Conservation (phyloP, 1,140 invertebrate species). For the Sarcophaga peregrina region DNA sequence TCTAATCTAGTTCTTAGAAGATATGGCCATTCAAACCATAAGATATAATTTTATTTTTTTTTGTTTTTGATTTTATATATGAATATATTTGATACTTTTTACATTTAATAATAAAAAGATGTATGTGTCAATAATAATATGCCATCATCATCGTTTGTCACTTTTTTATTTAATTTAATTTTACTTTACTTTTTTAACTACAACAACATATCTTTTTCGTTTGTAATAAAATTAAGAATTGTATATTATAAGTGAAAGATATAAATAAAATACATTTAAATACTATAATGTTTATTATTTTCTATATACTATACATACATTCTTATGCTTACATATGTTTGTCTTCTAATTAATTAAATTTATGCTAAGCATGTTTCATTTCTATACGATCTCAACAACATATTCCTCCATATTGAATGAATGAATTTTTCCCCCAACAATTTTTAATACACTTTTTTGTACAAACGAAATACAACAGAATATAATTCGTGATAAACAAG, state of each 20-base stretch:
- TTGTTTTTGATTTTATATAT: not conserved
- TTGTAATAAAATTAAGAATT: slow-evolving; percentile 19
- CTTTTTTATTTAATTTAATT: not conserved
- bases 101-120: not conserved
- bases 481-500: no score
- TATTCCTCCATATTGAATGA: no score
- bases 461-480: no score
- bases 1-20: slow-evolving; percentile 26
- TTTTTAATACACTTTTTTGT: no score
- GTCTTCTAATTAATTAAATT: no score
- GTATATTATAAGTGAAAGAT: slow-evolving; percentile 8
- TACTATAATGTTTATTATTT: not conserved
- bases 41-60: no score
- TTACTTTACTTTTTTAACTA: slow-evolving; percentile 25
- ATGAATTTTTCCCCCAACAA: no score
- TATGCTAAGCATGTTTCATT: no score
- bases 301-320: no score
- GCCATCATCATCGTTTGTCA: not conserved
- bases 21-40: slow-evolving; percentile 19
- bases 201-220: slow-evolving; percentile 13
- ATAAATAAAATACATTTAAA: slow-evolving; percentile 7
- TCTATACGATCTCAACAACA: no score
- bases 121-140: not conserved
- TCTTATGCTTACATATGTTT: no score
- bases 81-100: not conserved